Base-by-base conservation (phyloP, 2,113 vertebrate species). In the Procavia capensis region DNA sequence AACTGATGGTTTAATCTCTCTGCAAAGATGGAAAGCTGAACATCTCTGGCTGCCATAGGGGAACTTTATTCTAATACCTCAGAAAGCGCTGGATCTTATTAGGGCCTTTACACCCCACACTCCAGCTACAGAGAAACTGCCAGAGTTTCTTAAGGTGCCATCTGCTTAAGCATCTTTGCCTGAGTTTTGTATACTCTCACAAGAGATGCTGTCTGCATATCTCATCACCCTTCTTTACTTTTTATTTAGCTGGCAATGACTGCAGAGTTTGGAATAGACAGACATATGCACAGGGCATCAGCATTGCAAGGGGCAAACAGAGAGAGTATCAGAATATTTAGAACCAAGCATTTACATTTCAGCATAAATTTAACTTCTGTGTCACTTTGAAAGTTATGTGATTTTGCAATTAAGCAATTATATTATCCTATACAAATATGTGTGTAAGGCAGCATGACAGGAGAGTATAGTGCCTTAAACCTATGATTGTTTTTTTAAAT, bases 1-100 rank as follows among this genome's bases (percentile, higher is more conserved):
- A 81, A 27, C 16, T 80, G 75, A 83, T 63, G 29, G 63, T 96
- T 90, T 43, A 93, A 50, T 61, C 70, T 92, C 54, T 96, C 54
- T 68, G 31, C 63, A 59, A 39, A 89, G 75, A 83, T 39, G 6
- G 31, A 39, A 94, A 92, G 27, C n/a, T 74, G 85, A 85, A 59
- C 50, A 64, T 80, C 19, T 82, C 47, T 64, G 47, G 76, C 43
- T 91, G 80, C 36, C 50, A 31, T 22, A 50, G 61, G 43, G 79
- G 25, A 84, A 47, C 47, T 87, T 86, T 80, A 47, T 96, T 91
- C 61, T 57, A 43, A 80, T 2, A 59, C 47, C 72, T 50, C 9
- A 45, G 45, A 82, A 29, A 14, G 16, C 11, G 2, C n/a, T 39
- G 61, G 39, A 36, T 59, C 64, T 81, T 81, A 29, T 6, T 27